Evolutionary conservation across 2,888 invertebrate species (phyloP).

Genomic region (Catocala sponsa): DNA sequence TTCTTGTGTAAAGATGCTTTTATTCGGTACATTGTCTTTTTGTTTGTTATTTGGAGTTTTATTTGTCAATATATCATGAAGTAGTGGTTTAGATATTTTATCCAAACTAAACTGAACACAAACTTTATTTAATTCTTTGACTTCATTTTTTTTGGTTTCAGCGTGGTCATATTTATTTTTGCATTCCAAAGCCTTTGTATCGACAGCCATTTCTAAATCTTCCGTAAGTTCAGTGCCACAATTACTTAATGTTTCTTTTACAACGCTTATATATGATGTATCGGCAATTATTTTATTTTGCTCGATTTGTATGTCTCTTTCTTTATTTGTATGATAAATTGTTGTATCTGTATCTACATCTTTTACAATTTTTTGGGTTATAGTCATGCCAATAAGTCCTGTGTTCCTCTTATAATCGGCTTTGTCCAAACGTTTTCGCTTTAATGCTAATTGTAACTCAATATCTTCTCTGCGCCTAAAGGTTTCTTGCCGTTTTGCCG

Average conservation of each 20-base stretch:
- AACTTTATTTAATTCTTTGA: neutral
- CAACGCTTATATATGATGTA: constrained; percentile 12
- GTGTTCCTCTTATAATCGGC: constrained; percentile 62
- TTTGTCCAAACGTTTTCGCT: constrained; percentile 32
- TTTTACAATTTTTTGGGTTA: constrained; percentile 34
- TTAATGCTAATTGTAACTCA: constrained; percentile 39
- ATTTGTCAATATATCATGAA: constrained; percentile 13
- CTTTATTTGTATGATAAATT: neutral
- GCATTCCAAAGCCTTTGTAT: neutral
- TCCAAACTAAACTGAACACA: constrained; percentile 16
- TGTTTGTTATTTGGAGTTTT: neutral
- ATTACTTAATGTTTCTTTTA: constrained; percentile 15
- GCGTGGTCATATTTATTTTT: too few relatives aligned
- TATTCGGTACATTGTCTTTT: neutral
- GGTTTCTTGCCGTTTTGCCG: constrained; percentile 7
- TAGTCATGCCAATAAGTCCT: constrained; percentile 64
- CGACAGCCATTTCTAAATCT: neutral
- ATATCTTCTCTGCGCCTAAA: constrained; percentile 29
- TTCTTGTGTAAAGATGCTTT: neutral
- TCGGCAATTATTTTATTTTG: constrained; percentile 1
- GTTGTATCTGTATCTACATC: neutral
- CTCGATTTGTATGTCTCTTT: neutral
- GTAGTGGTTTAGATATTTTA: constrained; percentile 19
- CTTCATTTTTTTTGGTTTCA: neutral
- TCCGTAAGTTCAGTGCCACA: constrained; percentile 22